These are phyloP conservation scores for Gasterosteus aculeatus DNA, from an alignment of 2,113 vertebrate genomes.

Conservation along the genomic window DNA sequence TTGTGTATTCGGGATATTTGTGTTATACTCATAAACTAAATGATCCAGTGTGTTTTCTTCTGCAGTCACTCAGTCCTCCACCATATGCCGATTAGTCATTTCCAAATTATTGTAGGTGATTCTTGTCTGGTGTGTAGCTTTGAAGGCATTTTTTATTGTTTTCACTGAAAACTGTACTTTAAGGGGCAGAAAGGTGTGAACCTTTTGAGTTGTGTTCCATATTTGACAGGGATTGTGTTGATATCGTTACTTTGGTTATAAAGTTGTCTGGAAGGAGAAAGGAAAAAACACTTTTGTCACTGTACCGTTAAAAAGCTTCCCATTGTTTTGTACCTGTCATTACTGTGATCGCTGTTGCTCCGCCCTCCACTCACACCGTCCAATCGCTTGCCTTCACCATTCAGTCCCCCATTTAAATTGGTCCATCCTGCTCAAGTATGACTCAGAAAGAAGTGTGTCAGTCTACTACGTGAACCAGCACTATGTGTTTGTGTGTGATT, in stretches of 20 bases:
- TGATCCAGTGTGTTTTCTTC: neutral
- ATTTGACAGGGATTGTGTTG: neutral
- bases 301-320: constrained; percentile 49
- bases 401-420: constrained; percentile 77
- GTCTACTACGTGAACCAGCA: constrained; percentile 78
- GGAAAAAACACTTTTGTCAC: constrained; percentile 21
- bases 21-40: neutral
- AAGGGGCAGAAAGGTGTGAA: neutral
- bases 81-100: neutral
- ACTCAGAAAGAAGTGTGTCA: constrained; percentile 87
- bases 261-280: constrained; percentile 4
- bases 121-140: neutral
- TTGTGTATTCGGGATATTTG: too few species aligned
- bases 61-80: neutral
- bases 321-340: constrained; percentile 63
- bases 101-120: neutral
- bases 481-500: constrained; percentile 42
- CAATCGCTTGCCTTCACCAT: constrained; percentile 76
- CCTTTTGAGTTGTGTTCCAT: neutral
- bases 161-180: neutral
- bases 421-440: constrained; percentile 85
- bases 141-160: neutral
- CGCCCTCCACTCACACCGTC: constrained; percentile 71
- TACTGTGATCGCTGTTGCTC: constrained; percentile 65
- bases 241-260: neutral